phyloP scores from a whole-genome alignment of 2,888 invertebrate species.

The Pinctada fucata region DNA sequence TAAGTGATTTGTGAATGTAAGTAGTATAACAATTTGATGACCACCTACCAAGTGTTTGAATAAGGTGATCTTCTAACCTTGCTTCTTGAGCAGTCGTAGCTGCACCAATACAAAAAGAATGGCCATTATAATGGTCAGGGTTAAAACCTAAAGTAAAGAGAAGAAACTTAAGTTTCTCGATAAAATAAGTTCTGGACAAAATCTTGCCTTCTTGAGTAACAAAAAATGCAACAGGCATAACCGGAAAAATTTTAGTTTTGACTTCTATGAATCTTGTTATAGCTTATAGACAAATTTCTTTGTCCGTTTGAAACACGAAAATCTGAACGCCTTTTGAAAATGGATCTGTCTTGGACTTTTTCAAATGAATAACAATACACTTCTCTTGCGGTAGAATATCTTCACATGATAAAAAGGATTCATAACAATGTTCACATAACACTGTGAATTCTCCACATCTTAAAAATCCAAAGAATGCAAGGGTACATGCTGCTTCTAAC shows the following conservation, averaged over 20 bases:
- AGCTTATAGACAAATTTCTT: constrained; percentile 16
- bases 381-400: constrained; percentile 11
- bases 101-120: too few species aligned
- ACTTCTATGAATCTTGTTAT: not conserved
- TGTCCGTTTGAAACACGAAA: not conserved
- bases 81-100: too few species aligned
- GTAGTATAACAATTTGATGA: too few species aligned
- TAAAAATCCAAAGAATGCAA: constrained; percentile 27
- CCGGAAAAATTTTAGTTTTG: not conserved
- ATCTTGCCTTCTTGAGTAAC: not conserved
- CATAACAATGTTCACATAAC: not conserved
- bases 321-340: constrained; percentile 26
- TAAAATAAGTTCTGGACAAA: constrained; percentile 14
- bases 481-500: not conserved
- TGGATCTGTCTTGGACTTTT: constrained; percentile 32
- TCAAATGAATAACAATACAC: constrained; percentile 1
- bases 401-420: constrained; percentile 5
- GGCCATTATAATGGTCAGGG: too few species aligned
- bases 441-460: constrained; percentile 34
- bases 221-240: constrained; percentile 1
- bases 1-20: too few species aligned
- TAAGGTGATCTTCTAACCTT: too few species aligned
- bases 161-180: not conserved
- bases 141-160: too few species aligned
- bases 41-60: too few species aligned